Evolutionary conservation across 2,797 vertebrate species (phyloP).

Genomic region (Crocidura indochinensis): DNA sequence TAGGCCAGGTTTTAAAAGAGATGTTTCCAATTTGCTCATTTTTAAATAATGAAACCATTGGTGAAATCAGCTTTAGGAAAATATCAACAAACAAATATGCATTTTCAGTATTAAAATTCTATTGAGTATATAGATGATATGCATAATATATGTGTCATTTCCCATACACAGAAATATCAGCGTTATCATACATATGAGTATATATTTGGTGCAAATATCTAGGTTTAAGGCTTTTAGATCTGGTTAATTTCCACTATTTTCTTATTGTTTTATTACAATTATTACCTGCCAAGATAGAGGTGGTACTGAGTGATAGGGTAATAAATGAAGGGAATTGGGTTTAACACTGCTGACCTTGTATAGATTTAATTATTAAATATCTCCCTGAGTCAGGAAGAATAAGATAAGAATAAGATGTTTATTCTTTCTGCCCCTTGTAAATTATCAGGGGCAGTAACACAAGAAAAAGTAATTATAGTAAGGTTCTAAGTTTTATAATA

Average conservation of each 20-base stretch:
- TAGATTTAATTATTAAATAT: background rate
- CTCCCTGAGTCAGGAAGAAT: background rate
- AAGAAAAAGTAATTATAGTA: background rate
- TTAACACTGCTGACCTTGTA: background rate
- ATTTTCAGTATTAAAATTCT: background rate
- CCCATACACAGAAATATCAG: background rate
- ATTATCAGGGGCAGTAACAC: background rate
- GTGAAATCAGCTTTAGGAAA: background rate
- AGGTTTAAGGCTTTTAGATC: background rate
- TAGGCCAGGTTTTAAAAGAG: background rate
- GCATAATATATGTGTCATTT: background rate
- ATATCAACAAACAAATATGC: background rate
- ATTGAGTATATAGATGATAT: background rate
- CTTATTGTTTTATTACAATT: background rate
- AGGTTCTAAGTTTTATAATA: background rate
- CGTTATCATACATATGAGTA: background rate
- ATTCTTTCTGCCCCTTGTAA: too few species aligned
- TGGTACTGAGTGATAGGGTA: background rate
- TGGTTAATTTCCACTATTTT: background rate
- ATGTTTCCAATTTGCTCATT: constrained; percentile 6
- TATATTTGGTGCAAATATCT: background rate
- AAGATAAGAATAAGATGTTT: background rate
- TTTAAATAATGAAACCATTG: constrained; percentile 33
- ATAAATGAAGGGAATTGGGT: background rate
- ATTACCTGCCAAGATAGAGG: constrained; percentile 39